Base-by-base conservation (phyloP, 1,140 invertebrate genomes). In the Ericerus pela region DNA sequence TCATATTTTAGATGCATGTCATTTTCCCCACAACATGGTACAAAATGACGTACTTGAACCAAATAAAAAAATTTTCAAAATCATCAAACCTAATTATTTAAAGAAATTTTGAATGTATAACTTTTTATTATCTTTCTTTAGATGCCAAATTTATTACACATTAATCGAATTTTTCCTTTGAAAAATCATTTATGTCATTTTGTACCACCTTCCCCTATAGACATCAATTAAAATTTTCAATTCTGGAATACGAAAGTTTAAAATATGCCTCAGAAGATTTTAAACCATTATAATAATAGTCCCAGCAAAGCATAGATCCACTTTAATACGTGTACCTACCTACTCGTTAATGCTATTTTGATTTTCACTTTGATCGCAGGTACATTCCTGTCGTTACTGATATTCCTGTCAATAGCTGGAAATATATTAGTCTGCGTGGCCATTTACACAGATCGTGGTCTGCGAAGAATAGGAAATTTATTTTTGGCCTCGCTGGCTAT, bases 371-470 rank as follows among this genome's bases (percentile, higher is more conserved):
- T 14, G 36, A 58, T 74, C 71, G 59, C 74, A 88, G 89, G 88
- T 66, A 76, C 84, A 63, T 84, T 95, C 67, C 77, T 96, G 37
- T 83, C 85, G 43, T 72, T 91, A 62, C 78, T 94, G 60, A 91
- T 93, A 72, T 89, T 96, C 73, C 76, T 93, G 58, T 91, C 91
- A 26, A 83, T 96, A 51, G 87, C 88, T 26, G 93, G 93, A 18
- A 97, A 97, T 72, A 80, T 95, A 27, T 74, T 96, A 58, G 92
- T 96, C 36, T 96, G 91, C 70, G 80, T 93, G 55, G 93, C 93
- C 33, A 94, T 97, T 61, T 94, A 91, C 72, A 96, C 90, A 12
- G 92, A 96, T 70, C 76, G 92, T 27, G 85, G 87, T 14, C 75
- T 97, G 54, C 79, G 92, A 64, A 78, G 89, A 64, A 88, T 96